Percentiles rank a stretch among this genome's conserved stretches.
Conservation (phyloP, 2,113 vertebrate species). For the Tragelaphus scriptus region DNA sequence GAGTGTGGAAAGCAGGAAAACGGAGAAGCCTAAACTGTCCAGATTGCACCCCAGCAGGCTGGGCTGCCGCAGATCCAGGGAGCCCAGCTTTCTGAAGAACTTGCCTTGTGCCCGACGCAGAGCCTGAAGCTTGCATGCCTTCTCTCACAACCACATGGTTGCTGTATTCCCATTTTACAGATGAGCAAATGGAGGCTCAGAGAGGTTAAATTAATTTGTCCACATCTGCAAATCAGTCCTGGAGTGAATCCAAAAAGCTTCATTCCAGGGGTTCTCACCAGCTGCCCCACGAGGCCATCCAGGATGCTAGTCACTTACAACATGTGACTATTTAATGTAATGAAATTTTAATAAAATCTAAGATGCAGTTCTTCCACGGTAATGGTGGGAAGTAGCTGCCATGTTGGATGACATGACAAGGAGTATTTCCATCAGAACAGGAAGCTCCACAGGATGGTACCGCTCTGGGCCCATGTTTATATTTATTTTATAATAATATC, state of each 20-base stretch:
- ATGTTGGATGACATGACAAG: fast-evolving
- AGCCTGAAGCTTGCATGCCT: fast-evolving
- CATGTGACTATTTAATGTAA: not conserved
- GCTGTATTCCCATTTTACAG: not conserved
- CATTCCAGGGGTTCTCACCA: fast-evolving
- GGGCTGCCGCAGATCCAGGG: not conserved
- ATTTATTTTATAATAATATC: not conserved
- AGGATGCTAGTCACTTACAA: not conserved
- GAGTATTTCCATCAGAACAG: fast-evolving
- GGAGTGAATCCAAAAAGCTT: not conserved
- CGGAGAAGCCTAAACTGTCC: fast-evolving
- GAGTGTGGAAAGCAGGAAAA: not conserved
- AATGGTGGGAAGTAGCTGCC: not conserved
- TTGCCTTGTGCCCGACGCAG: fast-evolving
- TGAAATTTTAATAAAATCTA: not conserved
- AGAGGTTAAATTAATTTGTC: no score
- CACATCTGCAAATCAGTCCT: not conserved
- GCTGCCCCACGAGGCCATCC: fast-evolving
- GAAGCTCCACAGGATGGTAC: fast-evolving
- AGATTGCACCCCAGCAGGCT: fast-evolving
- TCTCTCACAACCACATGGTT: fast-evolving
- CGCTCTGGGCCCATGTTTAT: not conserved
- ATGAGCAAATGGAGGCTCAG: not conserved
- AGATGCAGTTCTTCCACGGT: not conserved
- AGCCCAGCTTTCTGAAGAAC: not conserved